Evolutionary conservation across 2,888 invertebrate genomes (phyloP), one percentile per base, ranked within the genome.

Genomic region (Idaea dimidiata): DNA sequence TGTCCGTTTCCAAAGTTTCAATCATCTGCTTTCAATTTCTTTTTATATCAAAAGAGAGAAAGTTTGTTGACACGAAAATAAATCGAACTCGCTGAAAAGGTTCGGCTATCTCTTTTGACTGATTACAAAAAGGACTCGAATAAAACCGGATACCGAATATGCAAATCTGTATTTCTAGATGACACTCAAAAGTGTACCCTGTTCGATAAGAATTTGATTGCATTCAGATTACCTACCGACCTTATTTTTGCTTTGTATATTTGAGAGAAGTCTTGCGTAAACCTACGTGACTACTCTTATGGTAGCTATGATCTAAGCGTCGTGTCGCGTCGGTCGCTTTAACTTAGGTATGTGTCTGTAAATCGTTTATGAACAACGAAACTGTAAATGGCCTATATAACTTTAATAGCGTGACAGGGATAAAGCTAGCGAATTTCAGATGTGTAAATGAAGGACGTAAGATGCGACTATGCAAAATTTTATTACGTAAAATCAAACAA

Each of bases 31-130:
- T 59, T 62, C 54, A 43, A 66, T 71, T 60, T 66, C 70, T 71
- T 68, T n/a, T 72, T 62, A 72, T 70, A 67, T 76, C 66, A 64
- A 62, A 43, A 66, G 70, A 75, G 67, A 66, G 72, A 73, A 68
- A 69, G 69, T 63, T 69, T 73, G 69, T 76, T 77, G 72, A 71
- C 68, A 70, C 62, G 63, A 62, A 68, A 72, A 78, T 73, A 76
- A 75, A 68, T 77, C 69, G 71, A 72, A 72, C 70, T 66, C 72
- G 69, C 10, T 73, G 66, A 74, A 72, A 71, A 63, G 72, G 67
- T 64, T 63, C 62, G 62, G 53, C 54, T 57, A 65, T 64, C 59
- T 67, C 66, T 64, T 62, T 67, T 61, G 69, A 60, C 65, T 68
- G 64, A 65, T 65, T 65, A 68, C 61, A 68, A 69, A 66, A 62